Percentiles rank a stretch among this genome's conserved stretches.
Evolutionary conservation across 30 jellyfish, hydroid and myxozoan genomes (phyloP).

Genomic region (Aurelia sp.): DNA sequence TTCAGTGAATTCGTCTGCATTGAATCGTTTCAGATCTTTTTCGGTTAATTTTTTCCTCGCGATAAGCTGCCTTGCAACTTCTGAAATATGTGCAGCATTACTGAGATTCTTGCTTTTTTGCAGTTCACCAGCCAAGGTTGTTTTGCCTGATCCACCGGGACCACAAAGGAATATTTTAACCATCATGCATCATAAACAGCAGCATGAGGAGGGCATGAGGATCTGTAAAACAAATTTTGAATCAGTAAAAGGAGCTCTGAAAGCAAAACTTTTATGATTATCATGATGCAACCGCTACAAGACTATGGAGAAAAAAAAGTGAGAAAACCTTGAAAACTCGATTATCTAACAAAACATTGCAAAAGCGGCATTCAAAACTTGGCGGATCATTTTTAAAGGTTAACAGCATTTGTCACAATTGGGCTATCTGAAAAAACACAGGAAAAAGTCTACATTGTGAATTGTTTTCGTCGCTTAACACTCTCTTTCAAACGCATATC

Average conservation of each 20-base stretch:
- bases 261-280: too few species aligned
- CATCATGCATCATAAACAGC: not conserved
- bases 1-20: conserved; percentile 4
- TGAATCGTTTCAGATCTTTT: conserved; percentile 9
- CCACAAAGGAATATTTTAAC: conserved; percentile 53
- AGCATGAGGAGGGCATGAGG: too few species aligned
- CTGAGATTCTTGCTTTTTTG: not conserved
- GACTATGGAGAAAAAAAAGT: not conserved
- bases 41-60: not conserved
- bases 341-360: too few species aligned
- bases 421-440: too few species aligned
- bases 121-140: conserved; percentile 5
- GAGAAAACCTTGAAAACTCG: not conserved
- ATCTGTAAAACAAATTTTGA: too few species aligned
- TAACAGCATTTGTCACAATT: too few species aligned
- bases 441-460: too few species aligned
- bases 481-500: too few species aligned
- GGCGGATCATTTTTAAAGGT: too few species aligned
- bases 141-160: conserved; percentile 64
- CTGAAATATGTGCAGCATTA: not conserved
- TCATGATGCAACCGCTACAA: not conserved
- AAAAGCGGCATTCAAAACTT: too few species aligned
- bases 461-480: too few species aligned
- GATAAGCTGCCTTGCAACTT: conserved; percentile 47
- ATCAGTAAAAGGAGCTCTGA: too few species aligned